A percentile compares a stretch with the other conserved stretches of the same genome.
Conservation (phyloP, 2,888 invertebrate genomes). For the Campoletis raptor region DNA sequence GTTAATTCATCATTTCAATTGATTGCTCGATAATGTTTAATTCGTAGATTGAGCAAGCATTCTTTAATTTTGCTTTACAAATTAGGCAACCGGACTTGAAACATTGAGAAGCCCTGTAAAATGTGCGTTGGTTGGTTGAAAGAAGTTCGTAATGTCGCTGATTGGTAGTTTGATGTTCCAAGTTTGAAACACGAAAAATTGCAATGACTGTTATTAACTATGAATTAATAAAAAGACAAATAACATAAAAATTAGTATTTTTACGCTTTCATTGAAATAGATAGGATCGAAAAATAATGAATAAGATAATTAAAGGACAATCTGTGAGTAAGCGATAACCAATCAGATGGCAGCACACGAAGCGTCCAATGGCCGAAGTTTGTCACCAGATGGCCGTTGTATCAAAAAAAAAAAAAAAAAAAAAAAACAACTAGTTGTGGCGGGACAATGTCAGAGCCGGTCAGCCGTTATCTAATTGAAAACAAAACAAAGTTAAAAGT, state of each 20-base stretch:
- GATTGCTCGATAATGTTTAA: not conserved
- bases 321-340: not conserved
- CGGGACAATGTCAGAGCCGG: conserved; percentile 2
- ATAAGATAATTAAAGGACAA: not conserved
- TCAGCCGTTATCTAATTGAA: not conserved
- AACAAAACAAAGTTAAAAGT: conserved; percentile 12
- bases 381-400: not conserved
- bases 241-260: not conserved
- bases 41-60: not conserved
- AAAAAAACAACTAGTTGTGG: not conserved
- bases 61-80: not conserved
- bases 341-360: not conserved
- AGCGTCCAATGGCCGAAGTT: not conserved
- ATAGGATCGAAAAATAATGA: not conserved
- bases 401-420: not conserved
- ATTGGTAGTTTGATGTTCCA: not conserved
- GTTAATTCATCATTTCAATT: not conserved
- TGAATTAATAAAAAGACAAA: not conserved
- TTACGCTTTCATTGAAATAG: not conserved
- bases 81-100: not conserved
- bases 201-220: not conserved
- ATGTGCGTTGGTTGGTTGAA: not conserved
- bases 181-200: not conserved
- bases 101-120: not conserved
- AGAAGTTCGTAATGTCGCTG: not conserved